Evolutionary conservation across 2,888 invertebrate genomes (phyloP).

Genomic region (Melanophora roralis): DNA sequence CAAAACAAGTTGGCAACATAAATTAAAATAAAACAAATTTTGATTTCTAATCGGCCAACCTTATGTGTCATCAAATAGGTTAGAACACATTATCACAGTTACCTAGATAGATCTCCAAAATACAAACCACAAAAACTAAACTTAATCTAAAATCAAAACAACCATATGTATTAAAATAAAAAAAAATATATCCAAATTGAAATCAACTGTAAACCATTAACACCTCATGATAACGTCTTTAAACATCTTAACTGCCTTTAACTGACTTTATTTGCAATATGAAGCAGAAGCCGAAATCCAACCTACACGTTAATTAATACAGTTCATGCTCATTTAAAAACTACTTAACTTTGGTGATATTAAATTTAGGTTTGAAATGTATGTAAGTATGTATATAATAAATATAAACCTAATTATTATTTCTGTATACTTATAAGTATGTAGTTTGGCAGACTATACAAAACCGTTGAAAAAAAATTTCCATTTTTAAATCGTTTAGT

Average conservation of each 20-base stretch:
- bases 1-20: slow-evolving; percentile 25
- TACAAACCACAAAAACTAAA: not conserved
- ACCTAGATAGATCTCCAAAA: not conserved
- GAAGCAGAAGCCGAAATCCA: slow-evolving; percentile 7
- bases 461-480: no score
- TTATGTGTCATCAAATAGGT: slow-evolving; percentile 22
- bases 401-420: no score
- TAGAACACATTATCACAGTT: not conserved
- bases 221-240: slow-evolving; percentile 27
- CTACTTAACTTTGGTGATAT: not conserved
- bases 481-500: no score
- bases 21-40: not conserved
- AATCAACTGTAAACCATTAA: slow-evolving; percentile 27
- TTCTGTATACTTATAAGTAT: no score
- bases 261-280: slow-evolving; percentile 17
- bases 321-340: not conserved
- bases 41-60: not conserved
- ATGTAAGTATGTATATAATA: slow-evolving; percentile 70
- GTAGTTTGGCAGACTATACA: no score
- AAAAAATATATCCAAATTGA: not conserved
- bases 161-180: not conserved
- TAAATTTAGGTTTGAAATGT: not conserved
- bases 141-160: not conserved
- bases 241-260: slow-evolving; percentile 32
- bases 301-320: slow-evolving; percentile 31